Conservation (phyloP, 2,888 invertebrate species). For the Melanargia galathea region DNA sequence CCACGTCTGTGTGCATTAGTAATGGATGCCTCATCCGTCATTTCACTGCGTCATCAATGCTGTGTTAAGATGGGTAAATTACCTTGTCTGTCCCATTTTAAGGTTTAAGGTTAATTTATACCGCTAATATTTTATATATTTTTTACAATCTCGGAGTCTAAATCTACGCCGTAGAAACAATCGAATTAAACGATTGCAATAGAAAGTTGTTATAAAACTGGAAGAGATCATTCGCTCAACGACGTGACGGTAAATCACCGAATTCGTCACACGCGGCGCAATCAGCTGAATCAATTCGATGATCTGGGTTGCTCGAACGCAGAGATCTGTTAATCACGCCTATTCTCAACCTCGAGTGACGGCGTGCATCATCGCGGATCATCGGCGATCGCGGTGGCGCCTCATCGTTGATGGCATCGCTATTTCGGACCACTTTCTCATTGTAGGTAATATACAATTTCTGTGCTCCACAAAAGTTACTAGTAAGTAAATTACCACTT, state of each 20-base stretch:
- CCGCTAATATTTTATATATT: too few relatives aligned
- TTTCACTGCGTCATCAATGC: not conserved
- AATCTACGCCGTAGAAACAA: too few relatives aligned
- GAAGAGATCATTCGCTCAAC: not conserved
- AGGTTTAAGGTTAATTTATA: too few relatives aligned
- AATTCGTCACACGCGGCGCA: constrained; percentile 4
- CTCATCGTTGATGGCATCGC: not conserved
- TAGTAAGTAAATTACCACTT: too few relatives aligned
- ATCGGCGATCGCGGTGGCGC: not conserved
- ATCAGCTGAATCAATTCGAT: constrained; percentile 7
- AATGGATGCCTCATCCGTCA: constrained; percentile 7
- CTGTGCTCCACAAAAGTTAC: too few relatives aligned
- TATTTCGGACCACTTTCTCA: constrained; percentile 11
- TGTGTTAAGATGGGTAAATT: constrained; percentile 1
- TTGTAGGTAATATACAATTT: not conserved
- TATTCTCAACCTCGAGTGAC: constrained; percentile 15
- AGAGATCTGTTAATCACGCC: constrained; percentile 1
- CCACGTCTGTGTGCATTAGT: not conserved
- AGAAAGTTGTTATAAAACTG: constrained; percentile 3
- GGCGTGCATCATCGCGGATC: not conserved
- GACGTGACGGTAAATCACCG: not conserved
- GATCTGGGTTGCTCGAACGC: not conserved
- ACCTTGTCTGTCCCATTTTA: not conserved
- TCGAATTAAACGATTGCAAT: not conserved
- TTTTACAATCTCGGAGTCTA: too few relatives aligned